A percentile compares a stretch with the other conserved stretches of the same genome.
Conservation (phyloP, 1,140 invertebrate genomes). For the Sitophilus oryzae region DNA sequence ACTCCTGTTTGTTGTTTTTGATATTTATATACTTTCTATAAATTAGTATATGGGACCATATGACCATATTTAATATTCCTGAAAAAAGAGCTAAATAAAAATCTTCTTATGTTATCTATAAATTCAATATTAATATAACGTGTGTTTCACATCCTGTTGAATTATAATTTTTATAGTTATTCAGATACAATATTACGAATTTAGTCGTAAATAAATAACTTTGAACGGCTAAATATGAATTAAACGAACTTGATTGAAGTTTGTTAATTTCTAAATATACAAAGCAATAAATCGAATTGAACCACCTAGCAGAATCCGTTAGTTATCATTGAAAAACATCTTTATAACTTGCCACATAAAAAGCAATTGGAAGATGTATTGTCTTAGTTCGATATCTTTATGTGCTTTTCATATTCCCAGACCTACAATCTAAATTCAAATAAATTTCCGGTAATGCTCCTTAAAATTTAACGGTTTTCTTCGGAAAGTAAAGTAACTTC, state of each 20-base stretch:
- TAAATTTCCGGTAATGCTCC: slow-evolving; percentile 26
- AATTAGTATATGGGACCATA: neutral
- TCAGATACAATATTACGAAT: too few relatives aligned
- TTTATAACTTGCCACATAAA: slow-evolving; percentile 6
- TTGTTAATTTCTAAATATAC: too few relatives aligned
- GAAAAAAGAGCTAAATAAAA: neutral
- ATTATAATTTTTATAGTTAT: too few relatives aligned
- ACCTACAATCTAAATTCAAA: slow-evolving; percentile 28
- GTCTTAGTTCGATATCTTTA: slow-evolving; percentile 24
- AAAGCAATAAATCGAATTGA: neutral
- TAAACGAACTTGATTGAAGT: too few relatives aligned
- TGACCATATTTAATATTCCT: neutral
- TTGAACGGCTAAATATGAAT: neutral
- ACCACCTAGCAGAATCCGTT: neutral
- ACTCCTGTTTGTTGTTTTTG: too few relatives aligned
- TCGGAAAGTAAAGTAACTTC: slow-evolving; percentile 27
- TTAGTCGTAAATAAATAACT: neutral
- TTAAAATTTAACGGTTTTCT: slow-evolving; percentile 28
- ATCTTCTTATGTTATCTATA: neutral
- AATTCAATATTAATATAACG: too few relatives aligned
- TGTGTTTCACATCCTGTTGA: too few relatives aligned
- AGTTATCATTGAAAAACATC: slow-evolving; percentile 3
- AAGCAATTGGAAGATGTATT: slow-evolving; percentile 19
- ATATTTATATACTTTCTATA: neutral
- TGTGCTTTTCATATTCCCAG: slow-evolving; percentile 26